Base-by-base conservation (phyloP, 2,113 vertebrate species). In the Otis tarda region DNA sequence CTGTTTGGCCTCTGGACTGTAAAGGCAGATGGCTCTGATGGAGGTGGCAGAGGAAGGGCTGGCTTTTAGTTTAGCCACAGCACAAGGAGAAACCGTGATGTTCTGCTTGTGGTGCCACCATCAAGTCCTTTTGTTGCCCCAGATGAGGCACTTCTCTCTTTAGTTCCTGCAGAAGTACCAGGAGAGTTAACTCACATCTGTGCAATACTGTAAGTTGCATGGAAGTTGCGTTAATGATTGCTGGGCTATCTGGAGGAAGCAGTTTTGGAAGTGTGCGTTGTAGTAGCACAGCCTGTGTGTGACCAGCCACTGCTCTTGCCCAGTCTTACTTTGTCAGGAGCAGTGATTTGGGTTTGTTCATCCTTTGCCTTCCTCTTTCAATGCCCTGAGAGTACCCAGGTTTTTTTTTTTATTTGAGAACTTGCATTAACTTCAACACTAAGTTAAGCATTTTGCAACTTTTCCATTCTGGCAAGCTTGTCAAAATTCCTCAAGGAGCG, bases 401-500 rank as follows among this genome's bases (percentile, higher is more conserved):
- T 24, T 47, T 70, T 76, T 52, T 63, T 12, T 1, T 10, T 43
- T 43, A 43, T 43, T 41, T 55, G 31, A 31, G 28, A 3, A 45
- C 60, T 61, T 61, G 31, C 90, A 33, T 64, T 55, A 52, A 37
- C 56, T 84, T 79, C 61, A 57, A 60, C 63, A 27, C 53, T 7
- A 47, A 56, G 56, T 21, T 75, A 39, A 81, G 53, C 56, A 8
- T 53, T 90, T 65, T 82, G 89, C 67, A 59, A 64, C 91, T 80
- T 89, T 59, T 64, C 84, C 76, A 39, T 90, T 17, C 88, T 22
- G 69, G 57, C 60, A 85, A 60, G 89, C 77, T 43, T 95, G 89
- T 94, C 73, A 85, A 24, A 92, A 94, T 90, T 70, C 87, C 92
- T 96, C 59, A 16, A 90, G 91, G 86, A 95, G 24, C 1, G 0